Conservation (phyloP, 2,113 vertebrate genomes). For the Herpetotheres cachinnans region DNA sequence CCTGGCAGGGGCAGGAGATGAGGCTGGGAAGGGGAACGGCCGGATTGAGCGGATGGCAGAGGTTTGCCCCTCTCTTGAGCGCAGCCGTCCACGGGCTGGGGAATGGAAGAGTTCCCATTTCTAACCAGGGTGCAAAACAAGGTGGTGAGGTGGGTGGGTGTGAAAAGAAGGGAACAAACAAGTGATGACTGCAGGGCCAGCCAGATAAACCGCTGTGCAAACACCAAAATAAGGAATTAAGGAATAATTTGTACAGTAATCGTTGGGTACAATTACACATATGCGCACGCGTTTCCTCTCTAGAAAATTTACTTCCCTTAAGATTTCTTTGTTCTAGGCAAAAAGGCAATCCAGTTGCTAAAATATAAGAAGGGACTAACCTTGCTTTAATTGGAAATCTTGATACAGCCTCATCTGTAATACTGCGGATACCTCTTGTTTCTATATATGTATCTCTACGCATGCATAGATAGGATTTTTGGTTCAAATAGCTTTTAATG, state of each 20-base stretch:
- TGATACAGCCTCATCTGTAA: background rate
- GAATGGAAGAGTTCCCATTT: background rate
- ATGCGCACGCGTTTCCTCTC: background rate
- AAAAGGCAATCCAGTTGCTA: background rate
- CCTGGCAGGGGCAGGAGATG: slow-evolving; percentile 53
- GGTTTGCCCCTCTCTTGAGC: background rate
- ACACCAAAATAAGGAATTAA: background rate
- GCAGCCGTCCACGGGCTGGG: background rate
- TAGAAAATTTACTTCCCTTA: slow-evolving; percentile 12
- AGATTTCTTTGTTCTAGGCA: slow-evolving; percentile 46
- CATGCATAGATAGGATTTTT: background rate
- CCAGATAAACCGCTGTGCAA: background rate
- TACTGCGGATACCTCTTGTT: background rate
- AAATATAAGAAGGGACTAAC: background rate
- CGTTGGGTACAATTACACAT: background rate
- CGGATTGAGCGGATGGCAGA: background rate
- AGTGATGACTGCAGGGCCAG: background rate
- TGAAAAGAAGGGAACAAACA: background rate
- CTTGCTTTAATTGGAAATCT: slow-evolving; percentile 20
- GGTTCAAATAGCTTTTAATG: slow-evolving; percentile 33
- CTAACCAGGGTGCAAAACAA: background rate
- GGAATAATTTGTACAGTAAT: slow-evolving; percentile 1
- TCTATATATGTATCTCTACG: background rate
- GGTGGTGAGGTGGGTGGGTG: background rate
- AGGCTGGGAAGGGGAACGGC: background rate